A percentile compares a stretch with the other conserved stretches of the same genome.
Conservation (phyloP, 2,113 vertebrate genomes). For the Cephalopholis sonnerati region DNA sequence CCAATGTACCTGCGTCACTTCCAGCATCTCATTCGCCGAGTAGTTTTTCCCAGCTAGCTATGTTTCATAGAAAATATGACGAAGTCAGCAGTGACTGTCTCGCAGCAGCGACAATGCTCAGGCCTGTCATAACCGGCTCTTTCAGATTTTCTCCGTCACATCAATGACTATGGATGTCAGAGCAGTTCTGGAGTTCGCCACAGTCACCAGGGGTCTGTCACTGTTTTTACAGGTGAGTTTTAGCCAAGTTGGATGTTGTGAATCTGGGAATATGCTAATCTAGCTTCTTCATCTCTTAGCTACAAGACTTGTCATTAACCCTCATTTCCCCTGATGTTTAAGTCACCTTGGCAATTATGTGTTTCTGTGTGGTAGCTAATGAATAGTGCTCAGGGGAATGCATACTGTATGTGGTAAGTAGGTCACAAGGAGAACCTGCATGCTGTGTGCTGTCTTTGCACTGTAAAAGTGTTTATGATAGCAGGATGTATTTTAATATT, state of each 20-base stretch:
- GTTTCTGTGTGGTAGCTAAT: not conserved
- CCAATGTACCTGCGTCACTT: not conserved
- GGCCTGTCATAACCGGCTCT: slow-evolving; percentile 51
- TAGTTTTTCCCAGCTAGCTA: not conserved
- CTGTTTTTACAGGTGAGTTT: slow-evolving; percentile 90
- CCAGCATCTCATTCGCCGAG: accelerated
- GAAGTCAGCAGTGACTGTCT: slow-evolving; percentile 14
- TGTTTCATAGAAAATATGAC: slow-evolving; percentile 23
- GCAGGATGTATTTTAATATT: slow-evolving; percentile 11
- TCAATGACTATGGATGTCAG: slow-evolving; percentile 80
- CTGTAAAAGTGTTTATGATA: not conserved
- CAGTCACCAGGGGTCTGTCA: slow-evolving; percentile 87
- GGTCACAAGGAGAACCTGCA: not conserved
- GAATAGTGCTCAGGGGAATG: not conserved
- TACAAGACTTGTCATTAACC: not conserved
- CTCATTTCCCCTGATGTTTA: not conserved
- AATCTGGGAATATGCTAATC: not conserved
- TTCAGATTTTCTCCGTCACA: slow-evolving; percentile 9
- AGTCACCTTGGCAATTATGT: not conserved
- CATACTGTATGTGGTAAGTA: not conserved
- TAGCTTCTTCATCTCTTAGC: not conserved
- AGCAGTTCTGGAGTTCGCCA: slow-evolving; percentile 87
- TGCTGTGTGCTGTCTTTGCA: not conserved
- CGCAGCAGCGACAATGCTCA: slow-evolving; percentile 50
- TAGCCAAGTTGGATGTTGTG: too few species aligned